Evolutionary conservation across 2,113 vertebrate species (phyloP).

Genomic region (Fregetta grallaria): DNA sequence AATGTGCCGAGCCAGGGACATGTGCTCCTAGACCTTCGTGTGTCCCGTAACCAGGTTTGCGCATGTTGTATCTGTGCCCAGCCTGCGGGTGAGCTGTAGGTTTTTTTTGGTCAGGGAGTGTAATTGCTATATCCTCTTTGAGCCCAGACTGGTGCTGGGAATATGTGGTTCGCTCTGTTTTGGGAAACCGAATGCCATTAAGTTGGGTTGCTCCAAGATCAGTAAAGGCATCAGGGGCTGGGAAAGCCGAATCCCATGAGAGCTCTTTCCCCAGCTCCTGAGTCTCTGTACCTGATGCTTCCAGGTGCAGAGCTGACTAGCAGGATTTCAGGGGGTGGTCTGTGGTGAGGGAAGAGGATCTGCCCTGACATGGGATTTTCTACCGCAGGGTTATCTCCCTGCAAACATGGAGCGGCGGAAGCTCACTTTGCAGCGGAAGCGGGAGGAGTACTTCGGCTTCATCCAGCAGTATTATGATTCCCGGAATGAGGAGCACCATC

Average conservation of each 20-base stretch:
- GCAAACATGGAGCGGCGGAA: conserved; percentile 92
- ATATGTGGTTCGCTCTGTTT: background rate
- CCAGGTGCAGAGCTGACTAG: background rate
- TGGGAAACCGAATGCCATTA: background rate
- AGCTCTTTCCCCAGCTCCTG: background rate
- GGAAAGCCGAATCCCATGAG: background rate
- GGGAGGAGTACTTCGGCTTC: conserved; percentile 97
- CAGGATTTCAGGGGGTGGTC: background rate
- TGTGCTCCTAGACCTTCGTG: rapidly evolving
- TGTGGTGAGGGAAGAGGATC: background rate
- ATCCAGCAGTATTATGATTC: conserved; percentile 99
- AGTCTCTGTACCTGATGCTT: background rate
- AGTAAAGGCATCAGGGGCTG: background rate
- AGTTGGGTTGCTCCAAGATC: background rate
- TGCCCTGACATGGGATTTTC: background rate
- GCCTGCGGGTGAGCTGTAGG: background rate
- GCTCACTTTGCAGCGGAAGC: conserved; percentile 88
- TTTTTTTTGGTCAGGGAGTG: background rate
- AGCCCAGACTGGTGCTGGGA: background rate
- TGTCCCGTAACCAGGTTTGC: background rate
- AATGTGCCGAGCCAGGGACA: background rate
- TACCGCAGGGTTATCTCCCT: conserved; percentile 87
- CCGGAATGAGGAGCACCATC: conserved; percentile 93
- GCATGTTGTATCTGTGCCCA: background rate
- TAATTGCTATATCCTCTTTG: background rate